Percentiles rank a stretch among this genome's conserved stretches.
Conservation (phyloP, 1,140 invertebrate genomes). For the Kradibia gibbosae region DNA sequence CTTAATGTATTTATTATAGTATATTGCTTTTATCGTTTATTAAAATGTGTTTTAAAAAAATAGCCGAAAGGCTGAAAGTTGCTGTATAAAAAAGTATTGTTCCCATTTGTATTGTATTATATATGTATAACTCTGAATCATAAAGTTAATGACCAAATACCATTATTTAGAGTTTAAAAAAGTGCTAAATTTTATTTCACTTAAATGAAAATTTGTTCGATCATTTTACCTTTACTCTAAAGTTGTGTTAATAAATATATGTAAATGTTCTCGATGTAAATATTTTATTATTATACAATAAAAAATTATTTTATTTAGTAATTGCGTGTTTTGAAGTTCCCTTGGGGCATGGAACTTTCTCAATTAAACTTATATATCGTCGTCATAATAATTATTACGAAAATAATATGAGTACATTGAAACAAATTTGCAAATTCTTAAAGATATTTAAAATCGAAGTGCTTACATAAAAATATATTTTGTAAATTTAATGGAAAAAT, state of each 20-base stretch:
- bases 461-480: neutral
- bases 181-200: neutral
- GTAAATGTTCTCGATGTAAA: conserved; percentile 47
- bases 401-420: neutral
- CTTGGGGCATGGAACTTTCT: conserved; percentile 15
- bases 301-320: conserved; percentile 23
- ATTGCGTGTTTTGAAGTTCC: conserved; percentile 19
- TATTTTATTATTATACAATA: conserved; percentile 45
- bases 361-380: neutral
- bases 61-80: conserved; percentile 33
- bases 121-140: neutral
- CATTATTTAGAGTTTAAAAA: neutral
- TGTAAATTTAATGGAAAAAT: conserved; percentile 34
- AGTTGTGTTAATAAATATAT: conserved; percentile 44
- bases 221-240: conserved; percentile 40
- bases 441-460: too few species aligned
- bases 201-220: neutral
- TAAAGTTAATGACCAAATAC: neutral
- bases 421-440: too few species aligned
- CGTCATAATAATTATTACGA: neutral
- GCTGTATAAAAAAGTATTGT: neutral
- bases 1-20: conserved; percentile 36
- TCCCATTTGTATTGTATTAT: neutral
- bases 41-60: conserved; percentile 19
- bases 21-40: conserved; percentile 42